These are phyloP conservation scores for Sclerurus mexicanus DNA, from an alignment of 2,113 vertebrate genomes.

Conservation along the genomic window DNA sequence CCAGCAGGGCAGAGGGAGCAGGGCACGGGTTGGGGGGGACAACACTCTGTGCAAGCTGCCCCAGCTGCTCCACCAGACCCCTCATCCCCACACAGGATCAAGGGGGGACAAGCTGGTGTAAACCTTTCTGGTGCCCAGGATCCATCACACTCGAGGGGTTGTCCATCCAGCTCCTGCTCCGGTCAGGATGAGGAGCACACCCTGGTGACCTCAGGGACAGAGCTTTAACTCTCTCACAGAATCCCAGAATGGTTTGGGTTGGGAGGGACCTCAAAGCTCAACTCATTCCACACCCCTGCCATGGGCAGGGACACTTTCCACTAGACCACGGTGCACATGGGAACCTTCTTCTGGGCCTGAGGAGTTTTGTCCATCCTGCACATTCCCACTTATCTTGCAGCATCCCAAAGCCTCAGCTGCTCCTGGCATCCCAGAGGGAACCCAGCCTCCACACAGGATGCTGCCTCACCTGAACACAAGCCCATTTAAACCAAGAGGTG, in stretches of 20 bases:
- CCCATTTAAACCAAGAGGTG: neutral
- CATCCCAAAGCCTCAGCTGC: neutral
- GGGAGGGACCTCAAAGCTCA: neutral
- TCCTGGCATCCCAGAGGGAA: neutral
- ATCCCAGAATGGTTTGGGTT: neutral
- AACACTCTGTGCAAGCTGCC: neutral
- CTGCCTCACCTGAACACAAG: neutral
- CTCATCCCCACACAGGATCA: accelerated
- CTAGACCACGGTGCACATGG: neutral
- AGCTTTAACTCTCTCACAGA: neutral
- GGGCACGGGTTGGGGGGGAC: neutral
- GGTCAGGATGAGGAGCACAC: neutral
- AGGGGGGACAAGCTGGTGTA: neutral
- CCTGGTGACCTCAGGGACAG: accelerated
- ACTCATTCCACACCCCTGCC: neutral
- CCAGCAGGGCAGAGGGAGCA: accelerated
- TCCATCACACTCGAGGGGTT: accelerated
- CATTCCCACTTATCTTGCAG: neutral
- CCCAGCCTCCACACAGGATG: neutral
- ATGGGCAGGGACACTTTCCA: neutral
- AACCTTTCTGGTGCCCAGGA: neutral
- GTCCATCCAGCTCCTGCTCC: neutral
- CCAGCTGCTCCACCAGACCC: neutral
- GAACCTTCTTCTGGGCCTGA: neutral
- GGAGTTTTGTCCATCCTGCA: accelerated